These are phyloP conservation scores for Oxygymnocypris stewartii DNA, from an alignment of 2,113 vertebrate species.

Conservation along the genomic window DNA sequence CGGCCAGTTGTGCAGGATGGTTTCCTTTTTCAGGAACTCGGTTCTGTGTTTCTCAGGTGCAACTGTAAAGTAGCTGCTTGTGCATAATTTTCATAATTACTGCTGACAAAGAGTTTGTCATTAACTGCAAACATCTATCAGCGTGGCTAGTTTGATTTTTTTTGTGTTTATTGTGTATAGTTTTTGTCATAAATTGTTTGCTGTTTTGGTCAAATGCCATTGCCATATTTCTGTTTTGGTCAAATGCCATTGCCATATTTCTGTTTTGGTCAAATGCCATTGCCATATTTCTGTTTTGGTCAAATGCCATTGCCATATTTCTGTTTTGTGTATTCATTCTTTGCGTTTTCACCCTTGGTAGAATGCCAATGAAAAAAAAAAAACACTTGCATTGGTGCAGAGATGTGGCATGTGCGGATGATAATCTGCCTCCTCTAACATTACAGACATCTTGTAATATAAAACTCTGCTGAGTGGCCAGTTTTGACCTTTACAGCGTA, in stretches of 20 bases:
- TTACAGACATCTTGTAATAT: conserved; percentile 32
- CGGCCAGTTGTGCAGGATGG: conserved; percentile 5
- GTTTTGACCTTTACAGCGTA: conserved; percentile 27
- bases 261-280: too few species aligned
- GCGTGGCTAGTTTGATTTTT: background rate
- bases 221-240: background rate
- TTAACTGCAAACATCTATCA: background rate
- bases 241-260: too few species aligned
- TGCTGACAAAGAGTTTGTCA: conserved; percentile 33
- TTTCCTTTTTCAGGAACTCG: conserved; percentile 30
- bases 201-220: background rate
- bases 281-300: too few species aligned
- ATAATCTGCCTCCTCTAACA: conserved; percentile 25
- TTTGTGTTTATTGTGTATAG: too few species aligned
- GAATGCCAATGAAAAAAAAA: background rate
- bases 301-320: conserved; percentile 5
- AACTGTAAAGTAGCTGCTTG: conserved; percentile 16
- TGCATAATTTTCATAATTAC: conserved; percentile 25
- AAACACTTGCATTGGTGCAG: background rate
- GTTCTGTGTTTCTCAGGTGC: conserved; percentile 1
- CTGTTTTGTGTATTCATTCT: background rate
- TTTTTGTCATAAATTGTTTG: background rate
- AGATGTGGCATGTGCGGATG: conserved; percentile 3
- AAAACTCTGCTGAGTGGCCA: conserved; percentile 18
- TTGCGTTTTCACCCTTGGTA: background rate